phyloP scores from a whole-genome alignment of 2,113 vertebrate species.

The Ancistrus triradiatus region DNA sequence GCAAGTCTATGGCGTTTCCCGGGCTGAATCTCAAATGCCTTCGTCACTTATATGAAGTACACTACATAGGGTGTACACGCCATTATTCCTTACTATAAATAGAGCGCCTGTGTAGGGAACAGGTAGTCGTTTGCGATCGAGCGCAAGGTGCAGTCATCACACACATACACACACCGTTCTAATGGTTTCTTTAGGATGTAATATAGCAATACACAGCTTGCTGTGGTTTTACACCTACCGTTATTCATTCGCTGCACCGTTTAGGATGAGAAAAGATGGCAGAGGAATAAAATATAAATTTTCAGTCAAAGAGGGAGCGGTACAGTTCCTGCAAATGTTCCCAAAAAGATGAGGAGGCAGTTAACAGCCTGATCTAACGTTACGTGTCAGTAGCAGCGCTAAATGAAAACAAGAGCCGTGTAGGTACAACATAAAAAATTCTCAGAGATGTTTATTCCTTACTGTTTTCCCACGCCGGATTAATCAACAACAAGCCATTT shows the following conservation, averaged over 20 bases:
- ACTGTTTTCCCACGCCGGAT: not conserved
- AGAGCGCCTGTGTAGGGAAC: not conserved
- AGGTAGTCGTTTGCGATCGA: not conserved
- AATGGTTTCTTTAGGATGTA: not conserved
- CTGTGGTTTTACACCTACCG: not conserved
- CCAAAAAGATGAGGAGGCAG: no score
- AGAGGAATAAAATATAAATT: no score
- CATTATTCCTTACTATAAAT: not conserved
- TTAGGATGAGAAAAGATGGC: not conserved
- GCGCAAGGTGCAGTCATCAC: not conserved
- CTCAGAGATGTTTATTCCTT: not conserved
- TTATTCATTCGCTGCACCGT: not conserved
- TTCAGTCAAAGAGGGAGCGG: not conserved
- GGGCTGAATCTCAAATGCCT: not conserved
- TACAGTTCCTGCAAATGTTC: not conserved
- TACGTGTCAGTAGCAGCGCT: not conserved
- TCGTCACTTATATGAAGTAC: accelerated
- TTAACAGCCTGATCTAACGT: not conserved
- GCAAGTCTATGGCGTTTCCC: no score
- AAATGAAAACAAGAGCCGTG: not conserved
- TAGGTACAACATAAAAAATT: not conserved
- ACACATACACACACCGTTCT: not conserved
- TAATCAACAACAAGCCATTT: not conserved
- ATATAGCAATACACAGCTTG: not conserved
- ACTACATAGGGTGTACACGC: not conserved